A percentile compares a stretch with the other conserved stretches of the same genome.
These are phyloP conservation scores for Geodia barretti DNA, from an alignment of 37 sponge, comb jelly and placozoan genomes.

Conservation along the genomic window DNA sequence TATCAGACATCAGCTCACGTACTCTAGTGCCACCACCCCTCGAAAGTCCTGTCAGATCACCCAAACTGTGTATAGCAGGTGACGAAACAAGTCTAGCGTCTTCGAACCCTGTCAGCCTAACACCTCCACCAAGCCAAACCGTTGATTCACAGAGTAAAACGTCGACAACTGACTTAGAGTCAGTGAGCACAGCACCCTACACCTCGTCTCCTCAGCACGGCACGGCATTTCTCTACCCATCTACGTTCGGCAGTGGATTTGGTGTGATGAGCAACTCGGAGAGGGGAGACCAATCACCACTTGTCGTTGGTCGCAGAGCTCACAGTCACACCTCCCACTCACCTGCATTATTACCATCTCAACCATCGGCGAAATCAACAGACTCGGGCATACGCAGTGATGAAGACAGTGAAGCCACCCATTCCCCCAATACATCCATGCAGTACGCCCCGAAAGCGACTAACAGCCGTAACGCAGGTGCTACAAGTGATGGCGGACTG, in stretches of 20 bases:
- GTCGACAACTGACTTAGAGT: constrained; percentile 8
- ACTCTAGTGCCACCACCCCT: background rate
- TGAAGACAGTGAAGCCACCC: constrained; percentile 22
- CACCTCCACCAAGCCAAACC: background rate
- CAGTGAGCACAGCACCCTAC: constrained; percentile 5
- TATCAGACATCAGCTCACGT: background rate
- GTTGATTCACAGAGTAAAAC: constrained; percentile 14
- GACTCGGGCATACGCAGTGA: constrained; percentile 67
- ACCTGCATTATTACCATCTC: background rate
- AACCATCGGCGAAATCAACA: constrained; percentile 27
- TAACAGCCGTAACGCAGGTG: background rate
- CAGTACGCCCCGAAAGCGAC: background rate
- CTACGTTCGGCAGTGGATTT: background rate
- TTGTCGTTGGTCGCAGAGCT: background rate
- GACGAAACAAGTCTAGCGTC: background rate
- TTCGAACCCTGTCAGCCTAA: background rate
- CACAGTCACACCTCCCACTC: background rate
- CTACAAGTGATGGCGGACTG: background rate
- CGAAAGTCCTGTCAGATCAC: constrained; percentile 9
- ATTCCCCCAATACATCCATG: background rate
- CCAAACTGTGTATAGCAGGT: constrained; percentile 5
- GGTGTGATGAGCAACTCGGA: background rate
- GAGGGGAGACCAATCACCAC: background rate
- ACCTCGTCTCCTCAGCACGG: background rate
- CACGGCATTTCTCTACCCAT: background rate